phyloP scores from a whole-genome alignment of 2,888 invertebrate genomes.

The Cerastis rubricosa region DNA sequence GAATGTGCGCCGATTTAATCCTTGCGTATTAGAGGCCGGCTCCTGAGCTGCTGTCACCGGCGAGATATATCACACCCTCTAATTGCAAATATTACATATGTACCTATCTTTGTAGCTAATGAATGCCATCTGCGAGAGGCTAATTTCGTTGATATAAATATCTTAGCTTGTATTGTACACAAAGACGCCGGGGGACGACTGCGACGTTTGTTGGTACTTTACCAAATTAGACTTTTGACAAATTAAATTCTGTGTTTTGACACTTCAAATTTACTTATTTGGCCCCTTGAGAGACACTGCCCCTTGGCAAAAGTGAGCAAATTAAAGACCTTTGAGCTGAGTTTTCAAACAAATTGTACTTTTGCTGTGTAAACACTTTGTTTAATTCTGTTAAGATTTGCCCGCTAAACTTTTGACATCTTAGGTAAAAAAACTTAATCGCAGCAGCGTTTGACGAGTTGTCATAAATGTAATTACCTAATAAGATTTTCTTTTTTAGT shows the following conservation, averaged over 20 bases:
- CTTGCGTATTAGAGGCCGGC: slow-evolving; percentile 71
- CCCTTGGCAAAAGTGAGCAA: slow-evolving; percentile 32
- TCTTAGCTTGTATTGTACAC: slow-evolving; percentile 40
- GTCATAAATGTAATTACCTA: background rate
- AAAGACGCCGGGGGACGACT: slow-evolving; percentile 22
- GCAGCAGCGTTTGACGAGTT: background rate
- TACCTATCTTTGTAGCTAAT: slow-evolving; percentile 66
- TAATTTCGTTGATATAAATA: slow-evolving; percentile 57
- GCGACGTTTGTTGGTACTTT: slow-evolving; percentile 36
- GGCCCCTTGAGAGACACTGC: slow-evolving; percentile 31
- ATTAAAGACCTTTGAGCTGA: slow-evolving; percentile 41
- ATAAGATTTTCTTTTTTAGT: background rate
- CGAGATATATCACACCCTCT: slow-evolving; percentile 77
- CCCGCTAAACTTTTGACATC: slow-evolving; percentile 12
- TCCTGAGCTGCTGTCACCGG: slow-evolving; percentile 73
- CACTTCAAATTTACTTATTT: slow-evolving; percentile 54
- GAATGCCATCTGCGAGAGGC: slow-evolving; percentile 57
- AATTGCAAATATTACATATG: slow-evolving; percentile 78
- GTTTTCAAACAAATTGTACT: slow-evolving; percentile 42
- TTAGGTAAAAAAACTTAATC: background rate
- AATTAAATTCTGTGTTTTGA: slow-evolving; percentile 59
- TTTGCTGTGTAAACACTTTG: slow-evolving; percentile 32
- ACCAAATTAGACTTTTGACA: slow-evolving; percentile 51
- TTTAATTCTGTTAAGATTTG: slow-evolving; percentile 33
- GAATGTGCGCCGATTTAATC: slow-evolving; percentile 80